Percentiles rank a stretch among this genome's conserved stretches.
Conservation (phyloP, 2,797 vertebrate species). For the Anableps anableps region DNA sequence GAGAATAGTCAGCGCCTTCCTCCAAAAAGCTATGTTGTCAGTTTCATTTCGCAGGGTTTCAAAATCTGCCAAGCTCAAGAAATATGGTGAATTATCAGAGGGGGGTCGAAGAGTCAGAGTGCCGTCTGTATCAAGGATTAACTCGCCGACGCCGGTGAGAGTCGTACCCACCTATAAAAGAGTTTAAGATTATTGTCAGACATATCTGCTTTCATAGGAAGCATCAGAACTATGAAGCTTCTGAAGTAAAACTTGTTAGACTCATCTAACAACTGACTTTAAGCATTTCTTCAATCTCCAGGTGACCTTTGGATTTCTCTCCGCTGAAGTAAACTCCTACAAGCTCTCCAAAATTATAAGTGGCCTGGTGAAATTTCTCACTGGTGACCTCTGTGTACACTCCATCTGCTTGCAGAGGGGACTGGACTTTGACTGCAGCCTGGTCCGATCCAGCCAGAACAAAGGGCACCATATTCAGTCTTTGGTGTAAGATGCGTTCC, state of each 20-base stretch:
- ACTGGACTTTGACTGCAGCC: slow-evolving; percentile 79
- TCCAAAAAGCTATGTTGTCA: slow-evolving; percentile 67
- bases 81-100: slow-evolving; percentile 76
- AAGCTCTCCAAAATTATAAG: slow-evolving; percentile 80
- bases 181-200: background rate
- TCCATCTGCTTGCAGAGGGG: slow-evolving; percentile 81
- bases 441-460: slow-evolving; percentile 72
- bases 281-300: slow-evolving; percentile 91
- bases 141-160: slow-evolving; percentile 86
- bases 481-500: slow-evolving; percentile 83
- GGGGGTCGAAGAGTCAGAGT: slow-evolving; percentile 85
- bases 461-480: slow-evolving; percentile 85
- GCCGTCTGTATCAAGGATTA: slow-evolving; percentile 82
- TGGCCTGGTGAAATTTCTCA: slow-evolving; percentile 87
- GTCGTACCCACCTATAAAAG: slow-evolving; percentile 79
- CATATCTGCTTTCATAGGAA: background rate
- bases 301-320: slow-evolving; percentile 89
- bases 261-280: slow-evolving; percentile 62
- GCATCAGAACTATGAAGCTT: background rate
- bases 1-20: slow-evolving; percentile 74
- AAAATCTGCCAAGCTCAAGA: slow-evolving; percentile 84
- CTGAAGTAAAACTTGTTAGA: background rate
- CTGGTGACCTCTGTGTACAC: slow-evolving; percentile 83
- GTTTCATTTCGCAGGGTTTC: slow-evolving; percentile 78
- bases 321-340: slow-evolving; percentile 87